Conservation (phyloP, 2,888 invertebrate species). For the Meliscaeva auricollis region DNA sequence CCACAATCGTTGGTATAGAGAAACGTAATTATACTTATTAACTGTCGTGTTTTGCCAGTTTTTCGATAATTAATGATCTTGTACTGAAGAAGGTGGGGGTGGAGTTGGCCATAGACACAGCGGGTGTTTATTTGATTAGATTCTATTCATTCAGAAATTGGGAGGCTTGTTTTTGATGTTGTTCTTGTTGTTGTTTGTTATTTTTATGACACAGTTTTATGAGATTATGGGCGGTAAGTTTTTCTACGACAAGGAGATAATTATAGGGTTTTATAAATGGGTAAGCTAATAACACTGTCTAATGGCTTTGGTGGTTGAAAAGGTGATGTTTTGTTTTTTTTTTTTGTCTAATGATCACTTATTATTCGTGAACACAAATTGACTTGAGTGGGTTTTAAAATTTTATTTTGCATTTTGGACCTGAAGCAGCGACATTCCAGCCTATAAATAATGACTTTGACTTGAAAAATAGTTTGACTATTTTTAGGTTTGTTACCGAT, state of each 20-base stretch:
- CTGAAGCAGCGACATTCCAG: no score
- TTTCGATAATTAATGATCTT: conserved; percentile 38
- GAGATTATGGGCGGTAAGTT: conserved; percentile 60
- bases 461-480: no score
- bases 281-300: conserved; percentile 49
- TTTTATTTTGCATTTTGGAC: no score
- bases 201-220: conserved; percentile 40
- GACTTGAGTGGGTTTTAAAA: conserved; percentile 25
- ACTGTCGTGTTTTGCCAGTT: conserved; percentile 43
- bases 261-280: conserved; percentile 55
- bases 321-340: conserved; percentile 29
- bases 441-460: no score
- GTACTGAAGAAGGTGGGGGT: not conserved
- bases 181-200: not conserved
- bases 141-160: conserved; percentile 19
- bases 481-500: no score
- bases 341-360: conserved; percentile 23
- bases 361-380: conserved; percentile 6
- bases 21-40: conserved; percentile 63
- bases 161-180: conserved; percentile 3
- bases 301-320: conserved; percentile 57
- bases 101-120: conserved; percentile 12
- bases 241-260: conserved; percentile 62
- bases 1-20: not conserved
- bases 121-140: conserved; percentile 58